These are phyloP conservation scores for Stegodyphus dumicola DNA, from an alignment of 1,140 invertebrate genomes.

Conservation along the genomic window DNA sequence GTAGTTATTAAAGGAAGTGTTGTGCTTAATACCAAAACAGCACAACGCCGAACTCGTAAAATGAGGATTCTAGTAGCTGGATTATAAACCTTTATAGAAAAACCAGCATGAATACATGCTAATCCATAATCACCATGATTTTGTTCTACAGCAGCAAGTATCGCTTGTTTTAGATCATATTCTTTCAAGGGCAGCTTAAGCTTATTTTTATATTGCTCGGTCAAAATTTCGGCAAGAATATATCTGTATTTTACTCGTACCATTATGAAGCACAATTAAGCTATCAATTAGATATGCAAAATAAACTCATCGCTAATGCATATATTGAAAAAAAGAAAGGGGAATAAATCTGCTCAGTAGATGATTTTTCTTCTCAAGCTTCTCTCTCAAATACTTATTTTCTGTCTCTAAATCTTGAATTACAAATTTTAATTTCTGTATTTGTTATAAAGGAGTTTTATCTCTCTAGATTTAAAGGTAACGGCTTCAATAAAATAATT, in stretches of 20 bases:
- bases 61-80: slow-evolving; percentile 34
- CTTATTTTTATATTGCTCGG: not conserved
- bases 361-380: not conserved
- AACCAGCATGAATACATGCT: slow-evolving; percentile 18
- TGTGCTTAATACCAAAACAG: slow-evolving; percentile 6
- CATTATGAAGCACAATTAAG: slow-evolving; percentile 5
- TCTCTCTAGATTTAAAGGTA: slow-evolving; percentile 38
- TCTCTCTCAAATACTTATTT: slow-evolving; percentile 24
- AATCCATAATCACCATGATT: slow-evolving; percentile 52
- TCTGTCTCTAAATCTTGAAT: slow-evolving; percentile 33
- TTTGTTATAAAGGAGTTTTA: not conserved
- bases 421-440: slow-evolving; percentile 16
- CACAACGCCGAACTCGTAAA: slow-evolving; percentile 12
- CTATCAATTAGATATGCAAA: not conserved
- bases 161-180: slow-evolving; percentile 3
- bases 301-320: too few relatives aligned
- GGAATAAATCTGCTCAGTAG: not conserved
- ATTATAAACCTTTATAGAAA: slow-evolving; percentile 48
- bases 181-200: slow-evolving; percentile 17
- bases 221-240: slow-evolving; percentile 34
- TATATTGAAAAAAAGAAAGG: too few relatives aligned
- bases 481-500: slow-evolving; percentile 25
- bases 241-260: slow-evolving; percentile 56
- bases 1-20: slow-evolving; percentile 28
- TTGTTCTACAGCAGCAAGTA: slow-evolving; percentile 17